Evolutionary conservation across 1,140 invertebrate species (phyloP).

Genomic region (Drosophila sp.): DNA sequence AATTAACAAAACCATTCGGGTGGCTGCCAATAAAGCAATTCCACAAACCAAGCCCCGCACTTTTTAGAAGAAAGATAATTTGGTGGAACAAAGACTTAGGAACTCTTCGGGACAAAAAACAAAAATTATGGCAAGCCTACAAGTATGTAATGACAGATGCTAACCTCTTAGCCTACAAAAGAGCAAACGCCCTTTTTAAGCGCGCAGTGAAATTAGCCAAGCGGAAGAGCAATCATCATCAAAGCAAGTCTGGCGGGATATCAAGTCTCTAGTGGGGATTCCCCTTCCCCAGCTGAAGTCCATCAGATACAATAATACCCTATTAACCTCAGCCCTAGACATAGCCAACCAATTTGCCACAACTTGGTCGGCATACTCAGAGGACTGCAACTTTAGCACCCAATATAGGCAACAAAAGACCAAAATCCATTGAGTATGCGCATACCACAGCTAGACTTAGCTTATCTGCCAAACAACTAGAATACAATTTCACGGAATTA

Average conservation of each 20-base stretch:
- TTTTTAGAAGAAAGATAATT: slow-evolving; percentile 1
- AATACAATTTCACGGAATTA: slow-evolving; percentile 1
- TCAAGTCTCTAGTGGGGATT: slow-evolving; percentile 22
- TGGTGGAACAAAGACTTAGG: slow-evolving; percentile 20
- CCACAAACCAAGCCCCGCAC: slow-evolving; percentile 19
- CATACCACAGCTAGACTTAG: neutral
- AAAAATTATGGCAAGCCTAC: slow-evolving; percentile 18
- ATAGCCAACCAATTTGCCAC: slow-evolving; percentile 27
- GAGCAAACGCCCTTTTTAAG: slow-evolving; percentile 6
- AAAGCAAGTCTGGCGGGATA: slow-evolving; percentile 34
- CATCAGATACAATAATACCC: slow-evolving; percentile 5
- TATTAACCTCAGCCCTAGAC: slow-evolving; percentile 4
- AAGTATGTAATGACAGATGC: slow-evolving; percentile 8
- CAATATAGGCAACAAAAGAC: slow-evolving; percentile 5
- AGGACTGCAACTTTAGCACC: slow-evolving; percentile 19
- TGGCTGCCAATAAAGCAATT: slow-evolving; percentile 22
- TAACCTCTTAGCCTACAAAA: neutral
- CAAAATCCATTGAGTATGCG: slow-evolving; percentile 5
- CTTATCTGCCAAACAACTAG: neutral
- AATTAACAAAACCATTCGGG: slow-evolving; percentile 22
- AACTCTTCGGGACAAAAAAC: slow-evolving; percentile 21
- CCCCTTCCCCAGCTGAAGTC: slow-evolving; percentile 7
- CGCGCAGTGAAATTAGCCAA: slow-evolving; percentile 17
- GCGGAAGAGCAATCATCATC: slow-evolving; percentile 5
- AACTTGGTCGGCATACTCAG: slow-evolving; percentile 23